Conservation (phyloP, 2,113 vertebrate genomes). For the Agapornis roseicollis region DNA sequence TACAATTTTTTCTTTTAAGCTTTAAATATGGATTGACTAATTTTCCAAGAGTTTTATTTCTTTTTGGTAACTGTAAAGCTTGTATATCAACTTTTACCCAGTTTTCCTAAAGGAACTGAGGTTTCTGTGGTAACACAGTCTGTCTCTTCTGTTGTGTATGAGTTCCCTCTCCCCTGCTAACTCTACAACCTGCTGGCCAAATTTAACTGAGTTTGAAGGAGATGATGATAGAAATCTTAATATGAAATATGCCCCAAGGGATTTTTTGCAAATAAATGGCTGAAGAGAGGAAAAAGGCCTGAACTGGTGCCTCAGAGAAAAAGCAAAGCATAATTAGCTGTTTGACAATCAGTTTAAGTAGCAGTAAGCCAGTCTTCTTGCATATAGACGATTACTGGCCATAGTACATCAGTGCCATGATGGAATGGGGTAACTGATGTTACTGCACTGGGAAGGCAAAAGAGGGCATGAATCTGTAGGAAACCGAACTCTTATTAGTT, state of each 20-base stretch:
- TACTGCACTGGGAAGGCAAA: not conserved
- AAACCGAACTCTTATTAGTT: not conserved
- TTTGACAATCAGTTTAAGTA: not conserved
- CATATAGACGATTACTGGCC: not conserved
- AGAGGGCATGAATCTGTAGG: not conserved
- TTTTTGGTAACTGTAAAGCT: not conserved
- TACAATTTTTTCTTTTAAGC: not conserved
- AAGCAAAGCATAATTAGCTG: not conserved
- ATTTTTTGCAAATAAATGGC: not conserved
- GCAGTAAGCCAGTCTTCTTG: not conserved
- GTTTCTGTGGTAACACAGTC: not conserved
- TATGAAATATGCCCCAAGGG: accelerated
- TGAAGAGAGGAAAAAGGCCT: not conserved
- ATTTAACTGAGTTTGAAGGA: not conserved
- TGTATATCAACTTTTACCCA: not conserved
- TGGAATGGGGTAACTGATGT: not conserved
- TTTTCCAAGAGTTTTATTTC: not conserved
- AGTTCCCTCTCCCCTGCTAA: not conserved
- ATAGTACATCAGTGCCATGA: accelerated
- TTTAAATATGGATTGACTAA: not conserved
- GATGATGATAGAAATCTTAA: not conserved
- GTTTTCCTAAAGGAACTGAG: not conserved
- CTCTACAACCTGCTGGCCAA: not conserved
- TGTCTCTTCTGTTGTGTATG: not conserved
- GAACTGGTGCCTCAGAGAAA: not conserved